Percentiles rank a stretch among this genome's conserved stretches.
These are phyloP conservation scores for Andinoacara biseriatus DNA, from an alignment of 2,113 vertebrate genomes.

Conservation along the genomic window DNA sequence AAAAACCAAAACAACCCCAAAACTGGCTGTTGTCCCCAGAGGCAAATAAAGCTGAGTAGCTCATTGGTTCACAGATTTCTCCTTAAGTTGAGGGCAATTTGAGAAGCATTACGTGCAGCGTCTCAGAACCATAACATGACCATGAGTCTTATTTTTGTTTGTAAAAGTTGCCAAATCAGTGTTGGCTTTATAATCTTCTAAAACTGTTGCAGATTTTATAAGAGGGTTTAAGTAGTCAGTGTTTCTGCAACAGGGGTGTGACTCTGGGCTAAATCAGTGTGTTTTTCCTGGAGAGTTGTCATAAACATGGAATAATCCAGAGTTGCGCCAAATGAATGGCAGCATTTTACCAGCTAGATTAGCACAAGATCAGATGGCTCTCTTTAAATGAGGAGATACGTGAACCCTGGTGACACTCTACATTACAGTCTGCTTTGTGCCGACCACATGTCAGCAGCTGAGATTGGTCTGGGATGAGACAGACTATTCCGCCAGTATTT, in stretches of 20 bases:
- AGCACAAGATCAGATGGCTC: slow-evolving; percentile 46
- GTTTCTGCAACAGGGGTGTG: not conserved
- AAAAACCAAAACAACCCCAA: not conserved
- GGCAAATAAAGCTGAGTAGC: not conserved
- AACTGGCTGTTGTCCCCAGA: not conserved
- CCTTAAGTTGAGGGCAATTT: not conserved
- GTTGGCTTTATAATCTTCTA: not conserved
- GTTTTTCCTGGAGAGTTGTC: slow-evolving; percentile 25
- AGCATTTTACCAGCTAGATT: slow-evolving; percentile 43
- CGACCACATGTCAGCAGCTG: slow-evolving; percentile 21
- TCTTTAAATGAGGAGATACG: slow-evolving; percentile 38
- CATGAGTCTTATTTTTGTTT: not conserved
- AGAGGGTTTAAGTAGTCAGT: not conserved
- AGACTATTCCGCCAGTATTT: slow-evolving; percentile 3
- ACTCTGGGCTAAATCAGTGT: not conserved
- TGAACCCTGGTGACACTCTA: slow-evolving; percentile 16
- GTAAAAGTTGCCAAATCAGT: not conserved
- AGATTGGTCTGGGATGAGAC: not conserved
- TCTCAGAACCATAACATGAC: not conserved
- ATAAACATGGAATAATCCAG: slow-evolving; percentile 27
- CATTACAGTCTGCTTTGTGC: slow-evolving; percentile 9
- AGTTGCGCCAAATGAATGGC: slow-evolving; percentile 30
- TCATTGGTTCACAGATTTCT: not conserved
- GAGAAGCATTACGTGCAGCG: not conserved
- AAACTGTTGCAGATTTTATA: not conserved